A percentile compares a stretch with the other conserved stretches of the same genome.
These are phyloP conservation scores for Drosophila affinis DNA, from an alignment of 2,888 invertebrate species.

Conservation along the genomic window DNA sequence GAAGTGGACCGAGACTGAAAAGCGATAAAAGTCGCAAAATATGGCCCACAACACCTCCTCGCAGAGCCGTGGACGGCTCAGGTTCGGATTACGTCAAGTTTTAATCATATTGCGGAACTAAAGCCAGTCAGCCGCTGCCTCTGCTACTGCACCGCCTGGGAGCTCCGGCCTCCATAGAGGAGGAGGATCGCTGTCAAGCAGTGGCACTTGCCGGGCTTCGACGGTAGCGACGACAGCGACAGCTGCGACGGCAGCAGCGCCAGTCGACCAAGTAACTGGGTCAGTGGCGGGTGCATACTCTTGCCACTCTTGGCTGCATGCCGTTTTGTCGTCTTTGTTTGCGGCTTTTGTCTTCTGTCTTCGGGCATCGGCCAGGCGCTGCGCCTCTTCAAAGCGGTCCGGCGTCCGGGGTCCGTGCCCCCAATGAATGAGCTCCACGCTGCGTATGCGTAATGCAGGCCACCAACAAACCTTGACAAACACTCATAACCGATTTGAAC, in stretches of 20 bases:
- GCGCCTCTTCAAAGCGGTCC: neutral
- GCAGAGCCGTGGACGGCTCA: constrained; percentile 39
- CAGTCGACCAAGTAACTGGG: constrained; percentile 71
- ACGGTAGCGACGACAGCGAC: neutral
- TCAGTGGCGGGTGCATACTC: constrained; percentile 67
- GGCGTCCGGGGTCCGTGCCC: constrained; percentile 31
- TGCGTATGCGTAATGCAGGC: constrained; percentile 55
- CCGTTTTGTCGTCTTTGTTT: constrained; percentile 48
- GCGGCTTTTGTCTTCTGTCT: constrained; percentile 59
- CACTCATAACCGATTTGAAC: constrained; percentile 50
- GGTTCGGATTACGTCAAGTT: constrained; percentile 63
- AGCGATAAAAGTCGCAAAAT: constrained; percentile 29
- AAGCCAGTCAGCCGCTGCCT: constrained; percentile 46
- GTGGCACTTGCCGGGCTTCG: constrained; percentile 66
- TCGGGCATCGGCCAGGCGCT: constrained; percentile 9
- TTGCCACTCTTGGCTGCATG: constrained; percentile 33
- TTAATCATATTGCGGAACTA: constrained; percentile 76
- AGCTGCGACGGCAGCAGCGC: constrained; percentile 50
- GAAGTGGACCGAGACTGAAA: constrained; percentile 41
- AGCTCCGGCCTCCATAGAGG: constrained; percentile 37
- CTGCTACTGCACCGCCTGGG: constrained; percentile 8
- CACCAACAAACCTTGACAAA: constrained; percentile 59
- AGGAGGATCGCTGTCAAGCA: constrained; percentile 71
- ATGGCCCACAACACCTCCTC: constrained; percentile 39
- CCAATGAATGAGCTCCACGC: constrained; percentile 17